These are phyloP conservation scores for Cirrhinus mrigala DNA, from an alignment of 2,797 vertebrate species.

Conservation along the genomic window DNA sequence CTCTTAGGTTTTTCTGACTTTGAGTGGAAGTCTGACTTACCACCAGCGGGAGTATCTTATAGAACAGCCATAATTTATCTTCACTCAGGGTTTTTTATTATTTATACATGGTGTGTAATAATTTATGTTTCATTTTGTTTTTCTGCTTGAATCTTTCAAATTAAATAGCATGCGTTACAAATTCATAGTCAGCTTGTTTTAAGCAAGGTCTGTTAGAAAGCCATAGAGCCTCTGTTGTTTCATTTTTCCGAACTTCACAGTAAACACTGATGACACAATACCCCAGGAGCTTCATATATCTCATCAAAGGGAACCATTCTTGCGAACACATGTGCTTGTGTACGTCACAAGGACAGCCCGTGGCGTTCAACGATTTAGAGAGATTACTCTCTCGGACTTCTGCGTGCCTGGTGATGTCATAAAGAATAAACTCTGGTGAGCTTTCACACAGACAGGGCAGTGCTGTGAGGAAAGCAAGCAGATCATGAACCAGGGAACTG, in stretches of 20 bases:
- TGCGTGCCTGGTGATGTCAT: slow-evolving; percentile 41
- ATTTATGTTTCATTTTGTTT: slow-evolving; percentile 25
- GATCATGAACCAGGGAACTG: not conserved
- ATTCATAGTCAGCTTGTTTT: slow-evolving; percentile 23
- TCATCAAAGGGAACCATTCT: slow-evolving; percentile 9
- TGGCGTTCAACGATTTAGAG: slow-evolving; percentile 33
- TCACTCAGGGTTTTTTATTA: not conserved
- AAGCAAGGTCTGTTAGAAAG: slow-evolving; percentile 29
- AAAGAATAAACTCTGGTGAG: slow-evolving; percentile 33
- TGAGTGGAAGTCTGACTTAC: slow-evolving; percentile 33
- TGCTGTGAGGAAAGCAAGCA: not conserved
- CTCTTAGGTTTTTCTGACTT: slow-evolving; percentile 48
- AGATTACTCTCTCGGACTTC: slow-evolving; percentile 45
- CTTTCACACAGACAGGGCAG: not conserved
- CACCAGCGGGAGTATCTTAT: slow-evolving; percentile 21
- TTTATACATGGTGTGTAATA: slow-evolving; percentile 34
- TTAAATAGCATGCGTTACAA: slow-evolving; percentile 28
- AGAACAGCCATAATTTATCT: slow-evolving; percentile 21
- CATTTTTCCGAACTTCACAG: slow-evolving; percentile 22
- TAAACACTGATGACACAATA: slow-evolving; percentile 34
- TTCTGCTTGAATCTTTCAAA: slow-evolving; percentile 26
- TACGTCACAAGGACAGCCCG: slow-evolving; percentile 33
- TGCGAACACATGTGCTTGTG: slow-evolving; percentile 6
- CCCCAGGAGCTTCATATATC: slow-evolving; percentile 4
- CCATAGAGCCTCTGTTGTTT: slow-evolving; percentile 29